phyloP scores from a whole-genome alignment of 2,888 invertebrate species.

The Synergus umbraculus region DNA sequence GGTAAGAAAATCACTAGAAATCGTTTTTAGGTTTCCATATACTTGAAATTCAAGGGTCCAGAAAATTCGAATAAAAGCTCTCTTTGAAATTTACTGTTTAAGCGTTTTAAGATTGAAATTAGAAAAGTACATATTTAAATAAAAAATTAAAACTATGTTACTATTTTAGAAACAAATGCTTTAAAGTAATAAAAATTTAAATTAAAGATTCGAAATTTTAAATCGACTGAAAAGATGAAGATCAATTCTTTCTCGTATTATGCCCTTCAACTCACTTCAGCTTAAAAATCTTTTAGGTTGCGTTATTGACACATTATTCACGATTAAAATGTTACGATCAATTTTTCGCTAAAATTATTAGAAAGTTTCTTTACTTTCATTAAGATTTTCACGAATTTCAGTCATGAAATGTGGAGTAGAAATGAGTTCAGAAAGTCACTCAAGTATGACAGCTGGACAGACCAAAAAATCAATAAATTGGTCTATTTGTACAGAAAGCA shows the following conservation, averaged over 20 bases:
- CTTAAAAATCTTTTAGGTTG: not conserved
- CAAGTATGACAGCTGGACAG: conserved; percentile 56
- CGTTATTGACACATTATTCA: not conserved
- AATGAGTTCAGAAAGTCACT: not conserved
- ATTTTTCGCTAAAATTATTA: not conserved
- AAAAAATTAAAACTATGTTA: too few species aligned
- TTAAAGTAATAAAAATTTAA: too few species aligned
- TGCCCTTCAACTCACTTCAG: too few species aligned
- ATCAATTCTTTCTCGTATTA: not conserved
- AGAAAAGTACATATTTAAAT: too few species aligned
- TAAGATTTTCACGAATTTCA: not conserved
- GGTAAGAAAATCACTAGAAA: conserved; percentile 36
- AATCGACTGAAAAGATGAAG: not conserved
- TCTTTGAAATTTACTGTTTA: not conserved
- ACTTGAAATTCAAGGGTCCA: conserved; percentile 17
- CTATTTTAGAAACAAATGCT: too few species aligned
- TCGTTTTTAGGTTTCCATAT: conserved; percentile 23
- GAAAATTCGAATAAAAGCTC: conserved; percentile 16
- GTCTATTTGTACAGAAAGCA: conserved; percentile 58
- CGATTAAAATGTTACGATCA: not conserved
- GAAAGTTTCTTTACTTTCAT: not conserved
- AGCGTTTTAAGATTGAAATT: not conserved
- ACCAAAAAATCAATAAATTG: conserved; percentile 57
- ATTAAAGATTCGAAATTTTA: not conserved
- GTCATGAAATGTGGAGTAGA: conserved; percentile 28